Percentiles rank a stretch among this genome's conserved stretches.
These are phyloP conservation scores for Nephrotoma appendiculata DNA, from an alignment of 2,888 invertebrate genomes.

Conservation along the genomic window DNA sequence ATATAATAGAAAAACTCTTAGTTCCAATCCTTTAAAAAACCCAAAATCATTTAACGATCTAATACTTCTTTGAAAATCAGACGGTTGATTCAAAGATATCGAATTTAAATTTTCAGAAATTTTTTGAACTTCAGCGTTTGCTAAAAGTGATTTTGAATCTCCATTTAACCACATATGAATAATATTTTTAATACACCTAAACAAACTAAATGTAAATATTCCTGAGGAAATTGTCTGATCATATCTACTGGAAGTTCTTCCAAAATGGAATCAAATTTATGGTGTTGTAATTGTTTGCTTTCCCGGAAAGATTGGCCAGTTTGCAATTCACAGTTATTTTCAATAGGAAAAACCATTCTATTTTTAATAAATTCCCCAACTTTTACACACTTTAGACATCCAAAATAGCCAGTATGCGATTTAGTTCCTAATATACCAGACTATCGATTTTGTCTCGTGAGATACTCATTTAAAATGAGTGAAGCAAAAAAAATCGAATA, in stretches of 20 bases:
- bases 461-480: too few species aligned
- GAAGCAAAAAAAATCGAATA: too few species aligned
- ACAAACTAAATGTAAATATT: background rate
- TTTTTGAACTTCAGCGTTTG: background rate
- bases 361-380: constrained; percentile 12
- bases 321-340: constrained; percentile 1
- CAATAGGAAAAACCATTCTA: constrained; percentile 9
- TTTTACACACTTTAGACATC: constrained; percentile 8
- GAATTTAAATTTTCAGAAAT: constrained; percentile 4
- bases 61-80: constrained; percentile 16
- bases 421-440: constrained; percentile 7
- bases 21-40: constrained; percentile 15
- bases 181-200: background rate
- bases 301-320: constrained; percentile 8
- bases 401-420: too few species aligned
- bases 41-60: constrained; percentile 13
- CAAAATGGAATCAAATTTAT: constrained; percentile 12
- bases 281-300: constrained; percentile 12
- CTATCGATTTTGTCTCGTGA: too few species aligned
- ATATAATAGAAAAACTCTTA: constrained; percentile 13
- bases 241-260: constrained; percentile 12
- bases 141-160: background rate
- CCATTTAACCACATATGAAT: constrained; percentile 6
- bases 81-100: constrained; percentile 8
- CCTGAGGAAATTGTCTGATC: constrained; percentile 5